A percentile compares a stretch with the other conserved stretches of the same genome.
Evolutionary conservation across 2,113 vertebrate species (phyloP).

Genomic region (Phalacrocorax pelagicus): DNA sequence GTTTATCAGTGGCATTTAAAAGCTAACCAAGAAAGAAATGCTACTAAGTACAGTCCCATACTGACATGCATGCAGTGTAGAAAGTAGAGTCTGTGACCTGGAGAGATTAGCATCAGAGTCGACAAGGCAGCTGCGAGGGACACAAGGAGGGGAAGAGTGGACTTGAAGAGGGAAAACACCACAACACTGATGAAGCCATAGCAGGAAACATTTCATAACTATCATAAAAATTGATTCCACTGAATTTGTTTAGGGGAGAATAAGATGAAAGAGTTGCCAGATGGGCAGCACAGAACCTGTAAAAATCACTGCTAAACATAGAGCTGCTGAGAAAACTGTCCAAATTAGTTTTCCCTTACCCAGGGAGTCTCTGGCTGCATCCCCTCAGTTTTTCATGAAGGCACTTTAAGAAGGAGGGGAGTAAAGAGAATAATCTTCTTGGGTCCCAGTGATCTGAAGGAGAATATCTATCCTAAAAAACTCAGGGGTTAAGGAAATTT

Average conservation of each 20-base stretch:
- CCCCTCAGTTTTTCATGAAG: background rate
- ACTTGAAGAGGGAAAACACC: background rate
- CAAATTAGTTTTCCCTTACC: background rate
- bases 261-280: background rate
- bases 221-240: background rate
- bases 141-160: rapidly evolving
- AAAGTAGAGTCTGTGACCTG: background rate
- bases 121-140: background rate
- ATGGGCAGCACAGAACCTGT: background rate
- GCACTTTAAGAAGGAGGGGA: background rate
- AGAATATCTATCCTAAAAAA: background rate
- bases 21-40: background rate
- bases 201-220: background rate
- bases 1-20: background rate
- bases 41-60: background rate
- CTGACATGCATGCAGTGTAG: rapidly evolving
- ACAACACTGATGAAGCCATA: background rate
- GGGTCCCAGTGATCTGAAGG: background rate
- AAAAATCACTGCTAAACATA: background rate
- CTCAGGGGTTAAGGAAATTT: background rate
- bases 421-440: background rate
- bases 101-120: background rate
- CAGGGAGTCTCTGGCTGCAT: background rate
- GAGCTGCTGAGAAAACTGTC: background rate
- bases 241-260: background rate